Conservation (phyloP, 2,113 vertebrate genomes). For the Tenrec ecaudatus region DNA sequence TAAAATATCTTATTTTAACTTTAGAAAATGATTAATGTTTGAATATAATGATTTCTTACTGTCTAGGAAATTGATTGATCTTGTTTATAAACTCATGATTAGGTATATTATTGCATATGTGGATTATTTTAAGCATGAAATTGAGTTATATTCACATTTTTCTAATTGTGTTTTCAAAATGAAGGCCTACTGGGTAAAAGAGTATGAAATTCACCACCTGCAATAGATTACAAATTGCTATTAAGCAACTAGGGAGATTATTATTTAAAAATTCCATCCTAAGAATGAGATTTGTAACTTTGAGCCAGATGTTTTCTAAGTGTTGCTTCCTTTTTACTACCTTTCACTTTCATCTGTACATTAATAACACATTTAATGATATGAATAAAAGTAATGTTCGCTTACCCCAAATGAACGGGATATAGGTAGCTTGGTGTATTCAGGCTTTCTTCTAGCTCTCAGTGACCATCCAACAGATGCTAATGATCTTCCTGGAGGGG, state of each 20-base stretch:
- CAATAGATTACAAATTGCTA: conserved; percentile 46
- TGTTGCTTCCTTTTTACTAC: neutral
- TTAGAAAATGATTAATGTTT: conserved; percentile 49
- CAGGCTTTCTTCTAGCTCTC: neutral
- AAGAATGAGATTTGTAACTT: neutral
- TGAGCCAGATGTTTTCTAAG: neutral
- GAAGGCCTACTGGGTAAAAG: conserved; percentile 43
- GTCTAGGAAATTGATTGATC: conserved; percentile 71
- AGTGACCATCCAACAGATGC: neutral
- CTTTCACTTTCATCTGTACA: neutral
- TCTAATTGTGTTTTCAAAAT: conserved; percentile 70
- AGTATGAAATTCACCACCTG: conserved; percentile 55
- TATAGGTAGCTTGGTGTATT: neutral
- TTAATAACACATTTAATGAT: neutral
- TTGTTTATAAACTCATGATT: conserved; percentile 70
- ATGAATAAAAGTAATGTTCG: neutral
- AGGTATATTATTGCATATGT: conserved; percentile 51
- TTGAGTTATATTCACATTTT: conserved; percentile 68
- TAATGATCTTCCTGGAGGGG: neutral
- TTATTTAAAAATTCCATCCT: conserved; percentile 24
- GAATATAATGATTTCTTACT: conserved; percentile 57
- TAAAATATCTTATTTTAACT: conserved; percentile 60
- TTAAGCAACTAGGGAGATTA: conserved; percentile 40
- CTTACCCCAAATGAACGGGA: neutral
- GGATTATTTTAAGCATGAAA: conserved; percentile 61